These are phyloP conservation scores for Drosophila diplacantha DNA, from an alignment of 2,888 invertebrate genomes.

Conservation along the genomic window DNA sequence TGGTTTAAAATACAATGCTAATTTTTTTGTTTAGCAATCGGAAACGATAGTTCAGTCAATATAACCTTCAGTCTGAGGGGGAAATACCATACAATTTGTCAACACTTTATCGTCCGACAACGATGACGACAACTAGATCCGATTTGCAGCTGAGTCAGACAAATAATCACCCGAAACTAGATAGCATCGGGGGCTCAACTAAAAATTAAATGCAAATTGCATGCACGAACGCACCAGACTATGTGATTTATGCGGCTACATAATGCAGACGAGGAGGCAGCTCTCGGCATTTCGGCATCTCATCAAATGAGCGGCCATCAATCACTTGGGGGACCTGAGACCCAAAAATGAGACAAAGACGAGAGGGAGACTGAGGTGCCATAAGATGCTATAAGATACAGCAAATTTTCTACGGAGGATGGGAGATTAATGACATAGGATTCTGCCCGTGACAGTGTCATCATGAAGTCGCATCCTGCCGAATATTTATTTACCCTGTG, in stretches of 20 bases:
- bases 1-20: not conserved
- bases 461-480: constrained; percentile 25
- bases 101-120: constrained; percentile 36
- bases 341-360: constrained; percentile 16
- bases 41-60: not conserved
- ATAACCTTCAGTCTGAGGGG: not conserved
- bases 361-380: constrained; percentile 17
- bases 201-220: constrained; percentile 60
- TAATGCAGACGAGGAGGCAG: constrained; percentile 18
- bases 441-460: constrained; percentile 35
- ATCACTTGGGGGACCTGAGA: constrained; percentile 47
- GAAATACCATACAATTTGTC: constrained; percentile 44
- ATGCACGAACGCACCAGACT: constrained; percentile 46
- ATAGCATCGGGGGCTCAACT: constrained; percentile 30
- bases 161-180: constrained; percentile 42
- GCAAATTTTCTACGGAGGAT: constrained; percentile 23
- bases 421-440: constrained; percentile 30
- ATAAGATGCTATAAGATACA: constrained; percentile 15
- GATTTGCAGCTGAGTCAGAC: constrained; percentile 33
- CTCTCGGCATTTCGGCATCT: constrained; percentile 11
- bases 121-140: constrained; percentile 37
- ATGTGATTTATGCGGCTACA: constrained; percentile 50
- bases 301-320: constrained; percentile 53
- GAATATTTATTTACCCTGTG: constrained; percentile 20
- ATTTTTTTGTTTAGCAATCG: not conserved